Base-by-base conservation (phyloP, 2,797 vertebrate species). In the Remorina albescens region DNA sequence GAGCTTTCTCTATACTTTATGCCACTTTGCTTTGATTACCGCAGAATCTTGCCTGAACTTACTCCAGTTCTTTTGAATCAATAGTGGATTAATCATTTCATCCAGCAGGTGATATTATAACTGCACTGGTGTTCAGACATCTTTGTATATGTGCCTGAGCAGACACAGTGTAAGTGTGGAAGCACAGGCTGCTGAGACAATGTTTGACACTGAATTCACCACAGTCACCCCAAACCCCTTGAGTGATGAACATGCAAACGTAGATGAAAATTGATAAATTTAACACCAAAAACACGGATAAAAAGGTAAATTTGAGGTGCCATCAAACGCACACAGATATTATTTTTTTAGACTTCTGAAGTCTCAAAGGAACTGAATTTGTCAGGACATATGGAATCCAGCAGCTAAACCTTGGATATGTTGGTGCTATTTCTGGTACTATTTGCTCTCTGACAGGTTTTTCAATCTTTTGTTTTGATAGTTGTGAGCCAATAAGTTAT, bases 1-100 rank as follows among this genome's bases (percentile, higher is more conserved):
- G 36, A 41, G 13, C 65, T 70, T 37, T 55, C 28, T 72, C 18
- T 6, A 9, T 36, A 36, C 28, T 54, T 60, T 62, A 30, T 41
- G 44, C 5, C 60, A 59, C 23, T 47, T 68, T 47, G 58, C 49
- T 49, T 23, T 73, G 67, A 75, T 66, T 42, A 59, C 12, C n/a
- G n/a, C 34, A 50, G 42, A 63, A 42, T 58, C 0, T 0, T 4
- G 23, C 7, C 28, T 34, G 18, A 49, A 74, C 59, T 30, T 18
- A 61, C 39, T 51, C 56, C 16, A 23, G 32, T 41, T 65, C 26
- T 34, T 69, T 39, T 42, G 9, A 50, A 19, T 42, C 41, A 42
- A 42, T 42, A 18, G 6, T 42, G 41, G 83, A 87, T 86, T 72
- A 58, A 70, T 81, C 79, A 51, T 81, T 84, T 75, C 62, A 82